A percentile compares a stretch with the other conserved stretches of the same genome.
These are phyloP conservation scores for Pygmarrhopalites habei DNA, from an alignment of 1,140 invertebrate genomes.

Conservation along the genomic window DNA sequence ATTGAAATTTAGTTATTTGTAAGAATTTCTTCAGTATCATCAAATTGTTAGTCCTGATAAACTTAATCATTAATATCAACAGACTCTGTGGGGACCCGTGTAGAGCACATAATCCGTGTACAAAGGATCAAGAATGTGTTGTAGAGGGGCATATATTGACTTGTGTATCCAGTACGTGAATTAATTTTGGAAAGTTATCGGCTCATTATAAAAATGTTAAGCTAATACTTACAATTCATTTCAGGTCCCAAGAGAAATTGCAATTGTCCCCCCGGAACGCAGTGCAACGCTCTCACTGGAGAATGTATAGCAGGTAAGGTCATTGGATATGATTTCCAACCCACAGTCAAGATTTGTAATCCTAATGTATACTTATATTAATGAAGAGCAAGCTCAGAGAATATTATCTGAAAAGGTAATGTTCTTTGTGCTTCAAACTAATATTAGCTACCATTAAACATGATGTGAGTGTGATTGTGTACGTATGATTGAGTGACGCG, in stretches of 20 bases:
- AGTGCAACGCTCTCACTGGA: slow-evolving; percentile 42
- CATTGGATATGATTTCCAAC: too few species aligned
- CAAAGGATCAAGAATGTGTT: slow-evolving; percentile 17
- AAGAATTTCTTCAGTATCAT: slow-evolving; percentile 57
- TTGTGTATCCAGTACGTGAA: slow-evolving; percentile 27
- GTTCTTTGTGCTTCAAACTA: too few species aligned
- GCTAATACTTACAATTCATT: too few species aligned
- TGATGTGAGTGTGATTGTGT: too few species aligned
- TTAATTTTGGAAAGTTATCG: too few species aligned
- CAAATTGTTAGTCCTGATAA: slow-evolving; percentile 54
- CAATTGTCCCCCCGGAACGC: slow-evolving; percentile 42
- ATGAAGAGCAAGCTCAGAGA: not conserved
- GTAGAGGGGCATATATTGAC: slow-evolving; percentile 24
- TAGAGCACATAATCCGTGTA: slow-evolving; percentile 33
- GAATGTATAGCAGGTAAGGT: slow-evolving; percentile 40
- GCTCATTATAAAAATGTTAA: not conserved
- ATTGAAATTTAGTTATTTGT: not conserved
- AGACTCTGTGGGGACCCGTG: slow-evolving; percentile 58
- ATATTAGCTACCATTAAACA: too few species aligned
- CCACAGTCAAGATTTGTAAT: not conserved
- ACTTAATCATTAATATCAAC: slow-evolving; percentile 62
- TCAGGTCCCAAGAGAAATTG: slow-evolving; percentile 37
- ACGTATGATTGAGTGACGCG: not conserved
- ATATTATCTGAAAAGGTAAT: too few species aligned
- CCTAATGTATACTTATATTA: not conserved